Evolutionary conservation across 2,888 invertebrate genomes (phyloP).

Genomic region (Pilophorus perplexus): DNA sequence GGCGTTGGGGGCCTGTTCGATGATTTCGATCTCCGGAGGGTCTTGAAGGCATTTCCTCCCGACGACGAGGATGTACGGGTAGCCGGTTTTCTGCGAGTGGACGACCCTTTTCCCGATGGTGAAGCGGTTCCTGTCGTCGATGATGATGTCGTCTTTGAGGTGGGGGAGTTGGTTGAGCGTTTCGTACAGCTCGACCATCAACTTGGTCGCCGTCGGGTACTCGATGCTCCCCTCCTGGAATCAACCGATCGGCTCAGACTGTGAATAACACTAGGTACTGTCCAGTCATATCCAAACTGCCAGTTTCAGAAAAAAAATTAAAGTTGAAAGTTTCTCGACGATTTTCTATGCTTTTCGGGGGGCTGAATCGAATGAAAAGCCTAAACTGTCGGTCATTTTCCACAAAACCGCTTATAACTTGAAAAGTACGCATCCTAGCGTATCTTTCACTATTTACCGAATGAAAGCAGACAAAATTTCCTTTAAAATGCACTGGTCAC

Average conservation of each 20-base stretch:
- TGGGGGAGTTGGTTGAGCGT: conserved; percentile 16
- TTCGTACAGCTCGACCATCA: conserved; percentile 24
- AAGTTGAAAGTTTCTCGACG: background rate
- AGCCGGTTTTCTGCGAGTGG: conserved; percentile 27
- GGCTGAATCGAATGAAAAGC: no score
- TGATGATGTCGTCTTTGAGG: conserved; percentile 31
- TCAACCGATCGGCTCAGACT: background rate
- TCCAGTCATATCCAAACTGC: no score
- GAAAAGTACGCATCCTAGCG: no score
- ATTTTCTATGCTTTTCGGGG: no score
- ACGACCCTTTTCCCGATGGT: conserved; percentile 37
- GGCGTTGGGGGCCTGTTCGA: conserved; percentile 33
- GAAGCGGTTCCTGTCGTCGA: conserved; percentile 24
- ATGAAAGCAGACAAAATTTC: no score
- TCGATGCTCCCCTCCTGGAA: conserved; percentile 36
- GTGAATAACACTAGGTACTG: no score
- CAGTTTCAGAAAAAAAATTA: background rate
- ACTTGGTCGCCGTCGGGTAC: background rate
- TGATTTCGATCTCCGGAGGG: conserved; percentile 31
- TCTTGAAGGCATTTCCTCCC: conserved; percentile 30
- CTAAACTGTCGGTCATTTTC: no score
- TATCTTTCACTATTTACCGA: no score
- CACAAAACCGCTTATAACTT: no score
- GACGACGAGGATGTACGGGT: conserved; percentile 29
- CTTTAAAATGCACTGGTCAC: no score